phyloP scores from a whole-genome alignment of 2,888 invertebrate species.

The Tiliacea aurago region DNA sequence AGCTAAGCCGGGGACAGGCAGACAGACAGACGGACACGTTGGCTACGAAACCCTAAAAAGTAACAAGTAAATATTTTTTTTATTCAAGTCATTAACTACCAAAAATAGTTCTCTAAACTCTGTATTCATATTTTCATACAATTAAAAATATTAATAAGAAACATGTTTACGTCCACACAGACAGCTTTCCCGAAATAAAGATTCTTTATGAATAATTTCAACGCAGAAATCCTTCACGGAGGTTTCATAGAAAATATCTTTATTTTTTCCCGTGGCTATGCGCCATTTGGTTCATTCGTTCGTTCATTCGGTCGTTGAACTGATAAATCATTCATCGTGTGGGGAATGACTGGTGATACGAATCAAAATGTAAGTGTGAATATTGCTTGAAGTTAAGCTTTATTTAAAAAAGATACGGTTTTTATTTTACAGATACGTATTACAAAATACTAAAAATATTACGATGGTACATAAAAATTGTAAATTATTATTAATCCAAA shows the following conservation, averaged over 20 bases:
- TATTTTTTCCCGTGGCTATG: conserved; percentile 62
- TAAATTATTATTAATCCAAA: background rate
- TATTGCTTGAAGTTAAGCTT: conserved; percentile 24
- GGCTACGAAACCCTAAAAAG: no score
- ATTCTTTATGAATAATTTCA: conserved; percentile 63
- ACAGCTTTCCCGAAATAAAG: conserved; percentile 35
- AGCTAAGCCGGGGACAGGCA: no score
- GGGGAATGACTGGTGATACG: conserved; percentile 50
- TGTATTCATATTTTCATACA: background rate
- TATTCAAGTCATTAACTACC: background rate
- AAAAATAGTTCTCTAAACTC: no score
- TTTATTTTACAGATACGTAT: background rate
- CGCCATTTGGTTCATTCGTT: conserved; percentile 65
- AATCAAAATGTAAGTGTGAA: conserved; percentile 54
- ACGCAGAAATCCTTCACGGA: conserved; percentile 46
- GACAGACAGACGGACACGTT: no score
- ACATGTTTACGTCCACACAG: conserved; percentile 25
- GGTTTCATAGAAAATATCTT: conserved; percentile 59
- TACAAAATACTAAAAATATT: background rate
- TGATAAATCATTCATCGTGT: conserved; percentile 70
- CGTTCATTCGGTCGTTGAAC: conserved; percentile 66
- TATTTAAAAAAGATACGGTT: conserved; percentile 11
- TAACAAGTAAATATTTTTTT: background rate
- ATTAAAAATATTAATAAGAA: conserved; percentile 36
- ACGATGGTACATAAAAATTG: background rate